Conservation (phyloP, 2,113 vertebrate genomes). For the Ginglymostoma cirratum region DNA sequence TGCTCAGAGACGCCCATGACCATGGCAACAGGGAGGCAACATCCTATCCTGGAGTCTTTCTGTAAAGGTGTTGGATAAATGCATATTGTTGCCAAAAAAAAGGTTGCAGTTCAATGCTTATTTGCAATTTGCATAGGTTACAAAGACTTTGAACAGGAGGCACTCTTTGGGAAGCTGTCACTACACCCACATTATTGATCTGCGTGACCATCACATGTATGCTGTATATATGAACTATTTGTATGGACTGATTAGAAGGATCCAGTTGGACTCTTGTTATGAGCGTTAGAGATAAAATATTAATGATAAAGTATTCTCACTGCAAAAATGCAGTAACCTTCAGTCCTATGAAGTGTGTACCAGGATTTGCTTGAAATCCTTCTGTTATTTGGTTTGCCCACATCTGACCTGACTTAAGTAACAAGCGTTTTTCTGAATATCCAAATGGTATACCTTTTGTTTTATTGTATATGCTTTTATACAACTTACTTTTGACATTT, state of each 20-base stretch:
- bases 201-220: background rate
- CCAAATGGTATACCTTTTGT: background rate
- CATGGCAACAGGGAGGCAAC: no score
- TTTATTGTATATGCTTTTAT: background rate
- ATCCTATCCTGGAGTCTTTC: no score
- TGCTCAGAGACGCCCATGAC: no score
- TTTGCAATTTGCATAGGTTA: background rate
- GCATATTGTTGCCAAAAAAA: background rate
- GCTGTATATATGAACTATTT: no score
- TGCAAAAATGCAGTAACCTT: background rate
- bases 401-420: background rate
- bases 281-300: background rate
- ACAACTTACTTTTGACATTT: background rate
- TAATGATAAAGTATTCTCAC: background rate
- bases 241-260: background rate
- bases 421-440: background rate
- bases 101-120: background rate
- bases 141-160: background rate
- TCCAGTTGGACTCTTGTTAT: background rate
- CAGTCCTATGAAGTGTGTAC: background rate
- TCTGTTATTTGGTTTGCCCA: background rate
- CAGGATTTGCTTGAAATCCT: background rate
- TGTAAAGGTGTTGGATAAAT: background rate
- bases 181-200: background rate
- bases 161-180: background rate